A percentile compares a stretch with the other conserved stretches of the same genome.
phyloP scores from a whole-genome alignment of 2,888 invertebrate genomes.

The Danaus chrysippus region DNA sequence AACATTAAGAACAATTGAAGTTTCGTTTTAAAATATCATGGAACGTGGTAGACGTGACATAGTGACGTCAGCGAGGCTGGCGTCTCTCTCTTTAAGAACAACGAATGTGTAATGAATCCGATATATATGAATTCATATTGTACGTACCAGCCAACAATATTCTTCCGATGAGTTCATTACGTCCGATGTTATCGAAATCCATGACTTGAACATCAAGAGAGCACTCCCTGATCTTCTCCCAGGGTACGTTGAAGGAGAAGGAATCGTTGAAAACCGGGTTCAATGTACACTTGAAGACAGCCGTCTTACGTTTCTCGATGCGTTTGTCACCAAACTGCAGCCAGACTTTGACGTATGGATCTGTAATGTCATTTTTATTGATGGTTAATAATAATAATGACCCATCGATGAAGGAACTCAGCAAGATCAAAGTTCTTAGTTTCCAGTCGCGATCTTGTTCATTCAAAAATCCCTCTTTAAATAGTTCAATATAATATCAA shows the following conservation, averaged over 20 bases:
- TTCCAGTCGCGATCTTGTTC: too few species aligned
- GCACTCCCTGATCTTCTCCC: slow-evolving; percentile 97
- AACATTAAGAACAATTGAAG: too few species aligned
- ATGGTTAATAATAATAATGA: background rate
- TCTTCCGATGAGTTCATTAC: slow-evolving; percentile 94
- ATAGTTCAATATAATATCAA: too few species aligned
- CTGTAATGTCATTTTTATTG: slow-evolving; percentile 73
- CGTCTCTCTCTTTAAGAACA: too few species aligned
- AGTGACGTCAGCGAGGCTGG: too few species aligned
- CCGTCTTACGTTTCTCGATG: slow-evolving; percentile 97
- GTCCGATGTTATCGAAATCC: slow-evolving; percentile 98
- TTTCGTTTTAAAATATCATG: too few species aligned
- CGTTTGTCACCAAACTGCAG: slow-evolving; percentile 96
- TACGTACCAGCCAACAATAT: slow-evolving; percentile 92
- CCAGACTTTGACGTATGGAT: slow-evolving; percentile 99
- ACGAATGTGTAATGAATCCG: too few species aligned
- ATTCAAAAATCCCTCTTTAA: too few species aligned
- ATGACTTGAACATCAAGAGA: slow-evolving; percentile 95
- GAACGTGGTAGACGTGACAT: too few species aligned
- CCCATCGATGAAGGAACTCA: too few species aligned
- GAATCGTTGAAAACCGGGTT: slow-evolving; percentile 98
- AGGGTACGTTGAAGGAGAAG: slow-evolving; percentile 97
- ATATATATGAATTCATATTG: too few species aligned
- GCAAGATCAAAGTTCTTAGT: too few species aligned
- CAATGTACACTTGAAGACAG: slow-evolving; percentile 94